Evolutionary conservation across 2,888 invertebrate species (phyloP).

Genomic region (Phaedon cochleariae): DNA sequence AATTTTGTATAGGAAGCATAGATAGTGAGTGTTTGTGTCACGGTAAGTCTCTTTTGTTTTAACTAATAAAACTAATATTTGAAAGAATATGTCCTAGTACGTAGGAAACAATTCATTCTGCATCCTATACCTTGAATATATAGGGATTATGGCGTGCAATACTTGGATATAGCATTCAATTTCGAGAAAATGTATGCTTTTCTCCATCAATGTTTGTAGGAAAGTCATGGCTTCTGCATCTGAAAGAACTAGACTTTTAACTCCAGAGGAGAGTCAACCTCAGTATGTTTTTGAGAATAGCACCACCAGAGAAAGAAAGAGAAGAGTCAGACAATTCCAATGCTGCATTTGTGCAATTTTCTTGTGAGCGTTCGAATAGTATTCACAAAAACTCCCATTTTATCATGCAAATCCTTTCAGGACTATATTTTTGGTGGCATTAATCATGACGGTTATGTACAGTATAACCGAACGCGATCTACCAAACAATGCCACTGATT

Average conservation of each 20-base stretch:
- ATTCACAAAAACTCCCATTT: not conserved
- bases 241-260: conserved; percentile 66
- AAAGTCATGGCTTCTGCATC: conserved; percentile 44
- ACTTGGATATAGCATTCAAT: no score
- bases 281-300: conserved; percentile 66
- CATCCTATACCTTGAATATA: no score
- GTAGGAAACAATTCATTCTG: no score
- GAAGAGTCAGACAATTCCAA: conserved; percentile 69
- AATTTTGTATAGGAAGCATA: conserved; percentile 7
- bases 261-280: conserved; percentile 56
- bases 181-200: no score
- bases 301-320: conserved; percentile 64
- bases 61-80: not conserved
- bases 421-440: conserved; percentile 41
- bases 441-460: conserved; percentile 43
- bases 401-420: conserved; percentile 38
- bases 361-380: conserved; percentile 68
- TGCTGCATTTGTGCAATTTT: conserved; percentile 75
- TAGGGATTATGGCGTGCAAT: no score
- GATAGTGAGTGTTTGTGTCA: conserved; percentile 3
- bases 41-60: not conserved
- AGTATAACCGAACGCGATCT: conserved; percentile 34
- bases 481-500: conserved; percentile 29
- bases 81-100: not conserved
- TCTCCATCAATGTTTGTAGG: not conserved